phyloP scores from a whole-genome alignment of 1,140 invertebrate species.

The Apolygus lucorum region DNA sequence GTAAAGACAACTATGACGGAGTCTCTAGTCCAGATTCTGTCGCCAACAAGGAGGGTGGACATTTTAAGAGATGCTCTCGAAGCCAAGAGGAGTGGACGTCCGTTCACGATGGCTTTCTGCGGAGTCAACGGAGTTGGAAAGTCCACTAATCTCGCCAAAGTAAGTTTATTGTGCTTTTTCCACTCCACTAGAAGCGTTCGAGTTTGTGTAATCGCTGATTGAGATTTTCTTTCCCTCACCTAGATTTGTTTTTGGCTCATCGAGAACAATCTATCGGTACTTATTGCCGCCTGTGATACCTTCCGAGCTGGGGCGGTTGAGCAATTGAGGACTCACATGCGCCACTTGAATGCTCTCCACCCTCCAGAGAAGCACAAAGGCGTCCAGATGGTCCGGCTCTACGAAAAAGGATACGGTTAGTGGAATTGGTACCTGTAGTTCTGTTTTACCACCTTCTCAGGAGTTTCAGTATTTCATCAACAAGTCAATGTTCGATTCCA shows the following conservation, averaged over 20 bases:
- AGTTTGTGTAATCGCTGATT: too few species aligned
- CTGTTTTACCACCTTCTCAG: too few species aligned
- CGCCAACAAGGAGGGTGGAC: slow-evolving; percentile 89
- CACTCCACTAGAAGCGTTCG: too few species aligned
- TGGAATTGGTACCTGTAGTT: too few species aligned
- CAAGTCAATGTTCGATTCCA: too few species aligned
- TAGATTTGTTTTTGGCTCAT: slow-evolving; percentile 99
- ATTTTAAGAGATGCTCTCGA: slow-evolving; percentile 94
- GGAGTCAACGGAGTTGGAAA: slow-evolving; percentile 99
- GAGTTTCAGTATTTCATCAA: too few species aligned
- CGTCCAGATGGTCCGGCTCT: slow-evolving; percentile 79
- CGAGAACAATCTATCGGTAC: slow-evolving; percentile 90
- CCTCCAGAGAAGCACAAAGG: slow-evolving; percentile 62
- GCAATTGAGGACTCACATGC: slow-evolving; percentile 90
- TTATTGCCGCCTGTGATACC: slow-evolving; percentile 98
- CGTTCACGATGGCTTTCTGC: slow-evolving; percentile 96
- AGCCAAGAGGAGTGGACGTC: slow-evolving; percentile 66
- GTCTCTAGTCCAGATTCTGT: slow-evolving; percentile 82
- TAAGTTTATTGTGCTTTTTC: slow-evolving; percentile 33
- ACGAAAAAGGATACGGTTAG: slow-evolving; percentile 91
- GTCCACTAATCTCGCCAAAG: slow-evolving; percentile 97
- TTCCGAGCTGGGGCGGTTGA: slow-evolving; percentile 98
- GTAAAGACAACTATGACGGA: slow-evolving; percentile 74
- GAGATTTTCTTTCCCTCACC: too few species aligned
- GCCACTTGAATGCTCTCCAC: slow-evolving; percentile 90